These are phyloP conservation scores for Notiomystis cincta DNA, from an alignment of 2,113 vertebrate genomes.

Conservation along the genomic window DNA sequence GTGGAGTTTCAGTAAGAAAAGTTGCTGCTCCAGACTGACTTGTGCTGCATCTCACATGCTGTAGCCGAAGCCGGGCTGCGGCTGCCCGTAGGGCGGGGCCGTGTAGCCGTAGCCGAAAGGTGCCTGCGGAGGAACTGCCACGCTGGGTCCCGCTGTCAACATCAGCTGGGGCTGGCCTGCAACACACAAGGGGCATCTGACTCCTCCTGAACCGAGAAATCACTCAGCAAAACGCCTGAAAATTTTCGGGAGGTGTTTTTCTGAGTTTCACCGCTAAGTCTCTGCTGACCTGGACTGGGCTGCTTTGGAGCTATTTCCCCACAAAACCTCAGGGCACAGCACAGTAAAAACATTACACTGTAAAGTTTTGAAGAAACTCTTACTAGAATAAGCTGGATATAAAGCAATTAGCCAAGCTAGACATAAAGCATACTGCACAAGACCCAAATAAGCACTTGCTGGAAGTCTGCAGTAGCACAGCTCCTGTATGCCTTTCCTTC, in stretches of 20 bases:
- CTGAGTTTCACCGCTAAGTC: rapidly evolving
- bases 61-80: slow-evolving; percentile 94
- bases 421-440: neutral
- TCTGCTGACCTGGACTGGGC: neutral
- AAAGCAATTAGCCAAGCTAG: neutral
- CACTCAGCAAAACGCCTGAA: neutral
- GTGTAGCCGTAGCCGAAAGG: slow-evolving; percentile 93
- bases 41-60: slow-evolving; percentile 86
- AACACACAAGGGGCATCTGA: neutral
- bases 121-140: slow-evolving; percentile 90
- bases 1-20: slow-evolving; percentile 84
- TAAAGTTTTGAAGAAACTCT: neutral
- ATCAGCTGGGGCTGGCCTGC: slow-evolving; percentile 95
- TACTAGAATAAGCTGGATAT: neutral
- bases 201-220: rapidly evolving
- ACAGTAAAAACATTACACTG: neutral
- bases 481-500: neutral
- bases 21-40: slow-evolving; percentile 71
- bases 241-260: rapidly evolving
- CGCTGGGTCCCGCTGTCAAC: slow-evolving; percentile 96
- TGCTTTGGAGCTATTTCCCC: neutral
- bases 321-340: neutral
- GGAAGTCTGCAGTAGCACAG: neutral
- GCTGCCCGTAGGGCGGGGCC: slow-evolving; percentile 86
- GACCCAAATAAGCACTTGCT: neutral